Base-by-base conservation (phyloP, 2,888 invertebrate species). In the Physocephala rufipes region DNA sequence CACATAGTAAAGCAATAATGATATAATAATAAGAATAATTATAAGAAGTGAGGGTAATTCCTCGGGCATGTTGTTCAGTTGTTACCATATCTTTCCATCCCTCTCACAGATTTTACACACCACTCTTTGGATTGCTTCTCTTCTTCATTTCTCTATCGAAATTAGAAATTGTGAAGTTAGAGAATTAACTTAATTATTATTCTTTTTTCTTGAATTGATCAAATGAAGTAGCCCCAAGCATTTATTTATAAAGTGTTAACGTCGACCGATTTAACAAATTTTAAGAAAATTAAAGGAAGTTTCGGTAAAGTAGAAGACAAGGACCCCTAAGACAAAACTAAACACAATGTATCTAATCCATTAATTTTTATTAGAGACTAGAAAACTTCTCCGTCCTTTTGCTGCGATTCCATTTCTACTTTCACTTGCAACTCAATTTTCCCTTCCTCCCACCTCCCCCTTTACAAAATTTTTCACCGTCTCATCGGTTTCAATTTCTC, bases 301-400 rank as follows among this genome's bases (percentile, higher is more conserved):
- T 66, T 5, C 24, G 16, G n/a, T 19, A 36, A 30, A n/a, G 30
- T 13, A 9, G 49, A 53, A 24, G 15, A 12, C 36, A 7, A 4
- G 36, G 36, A 4, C n/a, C 26, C 28, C 21, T 47, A 21, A 7
- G 30, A 19, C 45, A 53, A 13, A 26, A 13, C 58, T 16, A 45
- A 67, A 45, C 67, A n/a, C 36, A 59, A 59, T 49, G 68, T n/a
- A n/a, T n/a, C n/a, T n/a, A n/a, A n/a, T n/a, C n/a, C n/a, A 68
- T 68, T 68, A 68, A 51, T 51, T 51, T 21, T 30, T 49, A 58
- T 36, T 68, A 61, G 61, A 61, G 45, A 49, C 68, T 49, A 59
- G 47, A 61, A 65, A 16, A 36, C 43, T 15, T n/a, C 16, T 15
- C 43, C 43, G 9, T 16, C 24, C 55, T 9, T n/a, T n/a, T 26